Percentiles rank a stretch among this genome's conserved stretches.
phyloP scores from a whole-genome alignment of 2,113 vertebrate species.

The Dicaeum eximium region DNA sequence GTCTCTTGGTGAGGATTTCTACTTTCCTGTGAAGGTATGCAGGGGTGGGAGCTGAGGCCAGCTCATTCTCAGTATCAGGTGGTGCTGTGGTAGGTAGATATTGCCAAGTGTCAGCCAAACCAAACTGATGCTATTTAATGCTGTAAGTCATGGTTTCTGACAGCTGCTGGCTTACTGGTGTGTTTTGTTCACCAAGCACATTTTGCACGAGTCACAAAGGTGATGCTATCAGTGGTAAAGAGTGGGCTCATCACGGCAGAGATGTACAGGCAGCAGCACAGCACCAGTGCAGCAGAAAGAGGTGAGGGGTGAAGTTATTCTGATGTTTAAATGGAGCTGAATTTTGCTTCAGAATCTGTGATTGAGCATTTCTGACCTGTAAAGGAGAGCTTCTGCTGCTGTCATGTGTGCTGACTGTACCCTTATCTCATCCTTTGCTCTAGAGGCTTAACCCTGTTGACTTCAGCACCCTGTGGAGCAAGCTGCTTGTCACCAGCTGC shows the following conservation, averaged over 20 bases:
- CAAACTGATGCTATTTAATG: neutral
- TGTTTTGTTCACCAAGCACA: neutral
- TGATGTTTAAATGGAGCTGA: neutral
- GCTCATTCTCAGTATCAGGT: neutral
- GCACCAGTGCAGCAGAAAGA: neutral
- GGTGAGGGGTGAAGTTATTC: neutral
- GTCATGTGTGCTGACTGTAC: accelerated
- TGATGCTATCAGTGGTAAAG: neutral
- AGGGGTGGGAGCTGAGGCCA: neutral
- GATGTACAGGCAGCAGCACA: neutral
- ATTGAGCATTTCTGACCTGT: neutral
- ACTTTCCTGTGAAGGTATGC: neutral
- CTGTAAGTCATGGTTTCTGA: neutral
- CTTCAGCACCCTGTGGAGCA: neutral
- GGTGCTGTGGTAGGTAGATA: neutral
- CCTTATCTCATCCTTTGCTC: neutral
- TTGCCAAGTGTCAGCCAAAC: neutral
- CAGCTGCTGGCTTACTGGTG: neutral
- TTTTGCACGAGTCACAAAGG: neutral
- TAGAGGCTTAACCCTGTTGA: neutral
- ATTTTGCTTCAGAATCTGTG: neutral
- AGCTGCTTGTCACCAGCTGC: neutral
- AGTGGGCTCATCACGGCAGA: neutral
- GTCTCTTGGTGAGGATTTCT: neutral
- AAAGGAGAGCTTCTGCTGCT: neutral